Evolutionary conservation across 2,888 invertebrate species (phyloP).

Genomic region (Pterostichus niger): DNA sequence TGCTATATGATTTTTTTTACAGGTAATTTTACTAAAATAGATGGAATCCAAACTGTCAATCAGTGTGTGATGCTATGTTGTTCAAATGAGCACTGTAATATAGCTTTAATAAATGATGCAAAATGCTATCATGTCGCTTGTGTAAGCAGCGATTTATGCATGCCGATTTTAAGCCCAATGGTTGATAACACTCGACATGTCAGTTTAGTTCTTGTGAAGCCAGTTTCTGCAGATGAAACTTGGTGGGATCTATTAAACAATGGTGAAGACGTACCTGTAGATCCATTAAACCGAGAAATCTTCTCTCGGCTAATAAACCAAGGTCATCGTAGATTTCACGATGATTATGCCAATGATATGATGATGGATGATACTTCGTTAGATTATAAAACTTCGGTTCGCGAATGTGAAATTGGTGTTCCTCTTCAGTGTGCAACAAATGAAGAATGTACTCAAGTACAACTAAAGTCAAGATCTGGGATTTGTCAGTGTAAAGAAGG

Average conservation of each 20-base stretch:
- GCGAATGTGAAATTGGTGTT: constrained; percentile 82
- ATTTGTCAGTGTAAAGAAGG: constrained; percentile 86
- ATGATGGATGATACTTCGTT: constrained; percentile 78
- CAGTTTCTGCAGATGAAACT: constrained; percentile 81
- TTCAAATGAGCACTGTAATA: constrained; percentile 84
- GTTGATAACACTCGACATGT: constrained; percentile 81
- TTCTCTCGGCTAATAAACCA: constrained; percentile 68
- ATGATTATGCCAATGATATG: constrained; percentile 72
- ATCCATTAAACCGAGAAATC: constrained; percentile 55
- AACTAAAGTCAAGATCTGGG: constrained; percentile 81
- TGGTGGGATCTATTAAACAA: constrained; percentile 77
- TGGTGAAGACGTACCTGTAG: constrained; percentile 59
- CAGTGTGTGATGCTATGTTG: constrained; percentile 86
- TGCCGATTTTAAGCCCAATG: constrained; percentile 83
- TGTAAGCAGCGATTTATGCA: constrained; percentile 84
- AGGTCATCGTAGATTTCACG: constrained; percentile 68
- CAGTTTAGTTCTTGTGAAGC: constrained; percentile 88
- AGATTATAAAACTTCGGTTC: constrained; percentile 70
- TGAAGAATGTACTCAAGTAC: constrained; percentile 83
- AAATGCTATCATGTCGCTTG: constrained; percentile 90
- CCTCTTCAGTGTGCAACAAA: constrained; percentile 82
- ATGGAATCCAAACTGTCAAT: constrained; percentile 79
- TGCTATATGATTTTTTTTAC: constrained; percentile 68
- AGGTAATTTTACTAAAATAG: constrained; percentile 82
- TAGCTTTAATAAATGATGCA: constrained; percentile 87